A percentile compares a stretch with the other conserved stretches of the same genome.
These are phyloP conservation scores for Eospalax fontanierii DNA, from an alignment of 2,797 vertebrate species.

Conservation along the genomic window DNA sequence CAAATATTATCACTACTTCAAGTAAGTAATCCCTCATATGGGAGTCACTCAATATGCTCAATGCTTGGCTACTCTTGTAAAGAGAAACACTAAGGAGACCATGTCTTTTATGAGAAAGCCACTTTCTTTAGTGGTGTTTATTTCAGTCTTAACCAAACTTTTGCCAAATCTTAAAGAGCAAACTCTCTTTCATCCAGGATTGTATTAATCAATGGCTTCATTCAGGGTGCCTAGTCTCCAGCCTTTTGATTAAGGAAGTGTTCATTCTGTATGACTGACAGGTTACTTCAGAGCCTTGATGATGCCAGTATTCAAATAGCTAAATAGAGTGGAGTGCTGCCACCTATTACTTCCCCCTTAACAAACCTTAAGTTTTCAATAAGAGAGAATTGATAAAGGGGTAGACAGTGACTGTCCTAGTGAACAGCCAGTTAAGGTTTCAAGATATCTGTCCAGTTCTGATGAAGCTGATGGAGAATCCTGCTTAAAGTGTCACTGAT, in stretches of 20 bases:
- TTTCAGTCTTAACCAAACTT: slow-evolving; percentile 28
- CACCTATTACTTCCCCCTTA: background rate
- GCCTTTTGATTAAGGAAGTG: slow-evolving; percentile 17
- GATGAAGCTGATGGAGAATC: slow-evolving; percentile 50
- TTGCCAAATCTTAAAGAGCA: slow-evolving; percentile 22
- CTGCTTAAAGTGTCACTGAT: background rate
- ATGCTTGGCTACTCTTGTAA: background rate
- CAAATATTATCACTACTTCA: slow-evolving; percentile 34
- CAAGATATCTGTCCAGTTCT: slow-evolving; percentile 53
- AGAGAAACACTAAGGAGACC: background rate
- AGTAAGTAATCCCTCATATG: slow-evolving; percentile 37
- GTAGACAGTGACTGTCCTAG: background rate
- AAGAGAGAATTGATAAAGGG: slow-evolving; percentile 1
- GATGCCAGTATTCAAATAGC: background rate
- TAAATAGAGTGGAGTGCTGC: background rate
- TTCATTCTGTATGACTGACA: background rate
- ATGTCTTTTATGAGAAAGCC: slow-evolving; percentile 55
- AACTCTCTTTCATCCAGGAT: slow-evolving; percentile 56
- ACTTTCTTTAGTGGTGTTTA: slow-evolving; percentile 7
- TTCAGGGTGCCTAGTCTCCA: slow-evolving; percentile 1
- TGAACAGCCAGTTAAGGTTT: slow-evolving; percentile 46
- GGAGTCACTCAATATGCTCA: background rate
- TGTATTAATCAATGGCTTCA: slow-evolving; percentile 34
- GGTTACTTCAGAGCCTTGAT: background rate
- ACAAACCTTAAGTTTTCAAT: slow-evolving; percentile 31